A percentile compares a stretch with the other conserved stretches of the same genome.
Evolutionary conservation across 2,113 vertebrate species (phyloP).

Genomic region (Abramis brama): DNA sequence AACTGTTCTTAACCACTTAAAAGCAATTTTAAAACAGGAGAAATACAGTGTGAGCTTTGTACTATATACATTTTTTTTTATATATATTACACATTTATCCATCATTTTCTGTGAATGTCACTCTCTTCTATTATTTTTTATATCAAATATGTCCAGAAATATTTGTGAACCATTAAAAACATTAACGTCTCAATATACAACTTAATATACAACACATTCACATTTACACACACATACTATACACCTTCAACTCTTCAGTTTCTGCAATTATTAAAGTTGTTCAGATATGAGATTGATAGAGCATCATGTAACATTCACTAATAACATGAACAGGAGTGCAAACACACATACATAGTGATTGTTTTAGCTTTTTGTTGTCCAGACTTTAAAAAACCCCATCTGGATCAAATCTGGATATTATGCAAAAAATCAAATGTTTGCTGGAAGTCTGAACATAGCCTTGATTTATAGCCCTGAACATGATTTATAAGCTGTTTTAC

Average conservation of each 20-base stretch:
- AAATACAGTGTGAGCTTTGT: not conserved
- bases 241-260: too few species aligned
- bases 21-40: not conserved
- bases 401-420: too few species aligned
- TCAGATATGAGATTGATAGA: not conserved
- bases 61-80: not conserved
- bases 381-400: too few species aligned
- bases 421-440: too few species aligned
- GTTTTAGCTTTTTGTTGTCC: too few species aligned
- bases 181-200: not conserved
- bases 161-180: conserved; percentile 1
- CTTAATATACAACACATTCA: not conserved
- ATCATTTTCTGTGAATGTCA: not conserved
- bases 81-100: not conserved
- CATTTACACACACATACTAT: not conserved
- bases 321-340: not conserved
- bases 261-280: not conserved
- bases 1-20: not conserved
- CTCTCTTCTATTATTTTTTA: not conserved
- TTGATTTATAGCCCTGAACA: too few species aligned
- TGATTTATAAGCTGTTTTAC: too few species aligned
- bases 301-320: not conserved
- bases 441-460: too few species aligned
- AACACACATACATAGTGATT: not conserved
- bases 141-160: not conserved